These are phyloP conservation scores for Gymnopithys bicolor DNA, from an alignment of 2,797 vertebrate genomes.

Conservation along the genomic window DNA sequence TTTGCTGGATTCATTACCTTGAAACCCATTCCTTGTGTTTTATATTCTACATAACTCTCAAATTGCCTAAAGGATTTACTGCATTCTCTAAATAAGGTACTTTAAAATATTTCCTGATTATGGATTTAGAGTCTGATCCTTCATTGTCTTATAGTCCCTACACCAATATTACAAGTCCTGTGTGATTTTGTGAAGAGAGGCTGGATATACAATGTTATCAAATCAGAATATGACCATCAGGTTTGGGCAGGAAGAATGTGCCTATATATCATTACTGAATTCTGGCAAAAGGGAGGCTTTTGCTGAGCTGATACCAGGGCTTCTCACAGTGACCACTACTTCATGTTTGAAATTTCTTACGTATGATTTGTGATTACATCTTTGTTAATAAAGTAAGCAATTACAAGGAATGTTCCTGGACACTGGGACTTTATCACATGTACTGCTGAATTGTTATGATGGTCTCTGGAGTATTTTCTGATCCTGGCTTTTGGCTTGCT, in stretches of 20 bases:
- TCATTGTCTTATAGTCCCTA: neutral
- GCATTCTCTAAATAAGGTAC: slow-evolving; percentile 28
- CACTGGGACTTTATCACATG: neutral
- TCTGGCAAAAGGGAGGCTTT: neutral
- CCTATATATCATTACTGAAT: neutral
- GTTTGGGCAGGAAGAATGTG: fast-evolving
- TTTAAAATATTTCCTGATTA: slow-evolving; percentile 25
- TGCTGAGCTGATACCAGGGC: neutral
- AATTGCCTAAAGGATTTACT: slow-evolving; percentile 47
- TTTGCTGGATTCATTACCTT: slow-evolving; percentile 41
- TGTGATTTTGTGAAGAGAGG: neutral
- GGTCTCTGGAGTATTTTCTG: neutral
- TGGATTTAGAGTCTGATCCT: slow-evolving; percentile 1
- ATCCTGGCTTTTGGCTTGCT: neutral
- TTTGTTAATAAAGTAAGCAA: neutral
- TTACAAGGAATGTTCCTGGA: neutral
- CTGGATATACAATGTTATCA: neutral
- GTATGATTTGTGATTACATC: neutral
- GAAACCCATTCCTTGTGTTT: slow-evolving; percentile 33
- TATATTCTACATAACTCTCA: slow-evolving; percentile 35
- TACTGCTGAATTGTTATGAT: neutral
- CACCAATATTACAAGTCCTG: neutral
- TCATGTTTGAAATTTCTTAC: neutral
- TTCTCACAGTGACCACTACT: neutral
- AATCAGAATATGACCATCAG: neutral